Percentiles rank a stretch among this genome's conserved stretches.
These are phyloP conservation scores for Stigmatopora nigra DNA, from an alignment of 2,113 vertebrate genomes.

Conservation along the genomic window DNA sequence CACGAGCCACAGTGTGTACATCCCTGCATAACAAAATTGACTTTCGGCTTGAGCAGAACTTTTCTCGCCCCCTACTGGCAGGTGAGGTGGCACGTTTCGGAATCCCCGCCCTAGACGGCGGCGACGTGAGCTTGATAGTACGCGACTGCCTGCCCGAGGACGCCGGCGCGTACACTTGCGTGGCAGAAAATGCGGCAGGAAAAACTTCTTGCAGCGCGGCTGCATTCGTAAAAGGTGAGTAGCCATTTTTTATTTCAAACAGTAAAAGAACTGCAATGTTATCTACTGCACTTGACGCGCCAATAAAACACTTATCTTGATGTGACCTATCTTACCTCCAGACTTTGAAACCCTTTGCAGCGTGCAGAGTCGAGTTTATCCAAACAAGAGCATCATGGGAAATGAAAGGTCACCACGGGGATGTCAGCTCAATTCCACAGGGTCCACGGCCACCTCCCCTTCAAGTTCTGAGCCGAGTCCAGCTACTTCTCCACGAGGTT, in stretches of 20 bases:
- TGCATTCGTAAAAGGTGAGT: conserved; percentile 58
- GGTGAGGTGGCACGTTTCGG: conserved; percentile 62
- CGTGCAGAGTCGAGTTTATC: conserved; percentile 8
- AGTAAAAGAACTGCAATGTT: background rate
- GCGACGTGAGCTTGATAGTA: conserved; percentile 51
- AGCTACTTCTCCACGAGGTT: conserved; percentile 47
- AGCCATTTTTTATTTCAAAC: no score
- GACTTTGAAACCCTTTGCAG: conserved; percentile 58
- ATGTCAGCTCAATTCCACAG: conserved; percentile 15
- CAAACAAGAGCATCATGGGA: conserved; percentile 17
- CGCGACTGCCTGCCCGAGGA: conserved; percentile 69
- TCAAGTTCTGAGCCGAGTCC: conserved; percentile 22
- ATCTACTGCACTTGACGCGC: background rate
- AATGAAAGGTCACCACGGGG: conserved; percentile 28
- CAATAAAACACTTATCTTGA: background rate
- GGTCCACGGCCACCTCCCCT: conserved; percentile 12
- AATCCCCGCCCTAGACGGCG: conserved; percentile 39
- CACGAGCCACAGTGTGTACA: no score
- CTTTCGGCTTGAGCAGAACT: background rate
- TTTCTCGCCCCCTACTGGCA: conserved; percentile 34
- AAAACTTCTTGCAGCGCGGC: conserved; percentile 66
- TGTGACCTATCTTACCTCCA: conserved; percentile 16
- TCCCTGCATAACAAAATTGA: background rate
- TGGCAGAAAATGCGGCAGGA: conserved; percentile 63
- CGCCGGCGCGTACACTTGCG: conserved; percentile 67